Evolutionary conservation across 92 coral and sea anemone species (phyloP), one percentile per base, ranked within the genome.

Genomic region (Epizoanthus illoricatus): DNA sequence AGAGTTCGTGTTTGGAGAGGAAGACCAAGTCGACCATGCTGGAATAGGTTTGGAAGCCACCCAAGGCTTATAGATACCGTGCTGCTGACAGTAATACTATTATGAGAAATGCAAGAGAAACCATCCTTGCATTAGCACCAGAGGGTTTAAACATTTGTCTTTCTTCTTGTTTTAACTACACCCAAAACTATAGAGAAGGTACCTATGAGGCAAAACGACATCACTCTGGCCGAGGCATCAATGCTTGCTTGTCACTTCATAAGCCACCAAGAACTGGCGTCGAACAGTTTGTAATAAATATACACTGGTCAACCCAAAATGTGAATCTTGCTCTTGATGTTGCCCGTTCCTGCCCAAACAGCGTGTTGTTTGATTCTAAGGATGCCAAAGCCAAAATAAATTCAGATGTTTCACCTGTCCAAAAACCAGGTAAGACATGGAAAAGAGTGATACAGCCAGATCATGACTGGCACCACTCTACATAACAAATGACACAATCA

Each of bases 341-440:
- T 4, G 79, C 84, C 0, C 71, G 72, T 24, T 21, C 69, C 15
- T 9, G 69, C 18, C 79, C 81, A 2, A 60, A 74, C 74, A 59
- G 56, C 54, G 55, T 76, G 43, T 19, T 91, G 78, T 75, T 85
- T 1, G 92, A 91, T 71, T 91, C 88, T 4, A 89, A 92, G 57
- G 96, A 92, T 69, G 90, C 95, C 4, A 91, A 91, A 74, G 89
- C 95, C 0, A 80, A 73, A n/a, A 68, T 89, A 33, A 79, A 84
- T 17, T 43, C 92, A 0, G 89, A 91, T 55, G 87, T 89, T 4
- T 86, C 90, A 67, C 90, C 91, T 0, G 91, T 92, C 45, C 96
- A 92, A 73, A 90, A 76, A 66, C 92, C 94, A 2, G 88, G 88
- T 1, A 92, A 81, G 83, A 89, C 89, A 2, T 87, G 95, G 92